Percentiles rank a stretch among this genome's conserved stretches.
phyloP scores from a whole-genome alignment of 2,888 invertebrate genomes.

The Scaptomyza reducta region DNA sequence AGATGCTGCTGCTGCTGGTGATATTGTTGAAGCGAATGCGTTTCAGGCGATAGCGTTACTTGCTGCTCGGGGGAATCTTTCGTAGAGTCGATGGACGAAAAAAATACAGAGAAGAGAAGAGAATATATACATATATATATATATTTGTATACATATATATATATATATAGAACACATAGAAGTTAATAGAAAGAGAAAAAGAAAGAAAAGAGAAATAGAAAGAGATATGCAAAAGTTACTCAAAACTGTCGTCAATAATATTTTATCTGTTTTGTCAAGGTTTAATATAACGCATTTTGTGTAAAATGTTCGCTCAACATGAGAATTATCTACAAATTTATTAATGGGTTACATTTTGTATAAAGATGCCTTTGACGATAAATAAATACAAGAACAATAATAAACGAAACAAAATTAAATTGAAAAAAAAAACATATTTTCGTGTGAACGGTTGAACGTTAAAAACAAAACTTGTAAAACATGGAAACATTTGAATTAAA shows the following conservation, averaged over 20 bases:
- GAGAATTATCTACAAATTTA: slow-evolving; percentile 12
- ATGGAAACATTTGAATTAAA: neutral
- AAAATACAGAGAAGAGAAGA: slow-evolving; percentile 55
- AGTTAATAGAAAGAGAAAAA: slow-evolving; percentile 31
- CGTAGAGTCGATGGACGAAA: slow-evolving; percentile 45
- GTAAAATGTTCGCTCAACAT: slow-evolving; percentile 8
- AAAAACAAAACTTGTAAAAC: slow-evolving; percentile 6
- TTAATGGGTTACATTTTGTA: slow-evolving; percentile 12
- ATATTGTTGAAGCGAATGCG: slow-evolving; percentile 41
- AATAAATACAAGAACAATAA: slow-evolving; percentile 27
- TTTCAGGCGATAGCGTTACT: slow-evolving; percentile 58
- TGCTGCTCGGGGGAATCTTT: slow-evolving; percentile 69
- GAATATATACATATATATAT: slow-evolving; percentile 49
- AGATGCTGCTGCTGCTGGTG: slow-evolving; percentile 48
- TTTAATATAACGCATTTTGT: slow-evolving; percentile 2
- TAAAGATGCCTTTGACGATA: slow-evolving; percentile 14
- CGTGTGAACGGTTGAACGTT: slow-evolving; percentile 1
- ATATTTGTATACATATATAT: slow-evolving; percentile 31
- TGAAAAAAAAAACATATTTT: slow-evolving; percentile 1
- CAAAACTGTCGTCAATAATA: slow-evolving; percentile 33
- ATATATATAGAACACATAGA: slow-evolving; percentile 3
- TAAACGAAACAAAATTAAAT: neutral
- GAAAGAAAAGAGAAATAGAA: slow-evolving; percentile 30
- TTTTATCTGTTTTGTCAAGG: neutral
- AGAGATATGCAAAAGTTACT: slow-evolving; percentile 55